Evolutionary conservation across 2,888 invertebrate species (phyloP), one percentile per base, ranked within the genome.

Genomic region (Epinotia brunnichana): DNA sequence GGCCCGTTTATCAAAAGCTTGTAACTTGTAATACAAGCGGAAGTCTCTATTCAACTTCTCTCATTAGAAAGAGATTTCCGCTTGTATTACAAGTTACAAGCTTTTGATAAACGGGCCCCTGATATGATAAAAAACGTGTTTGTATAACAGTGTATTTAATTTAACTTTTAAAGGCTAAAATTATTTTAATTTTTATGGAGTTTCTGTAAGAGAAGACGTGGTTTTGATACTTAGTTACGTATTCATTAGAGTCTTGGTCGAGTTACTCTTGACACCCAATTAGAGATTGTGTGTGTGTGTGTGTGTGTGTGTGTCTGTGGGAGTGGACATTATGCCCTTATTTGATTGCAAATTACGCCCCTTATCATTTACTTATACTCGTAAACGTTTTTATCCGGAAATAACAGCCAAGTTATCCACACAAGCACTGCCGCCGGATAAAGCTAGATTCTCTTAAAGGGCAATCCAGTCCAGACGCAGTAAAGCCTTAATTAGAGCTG

Each of bases 401-500:
- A 67, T 19, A 59, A 17, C 3, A 21, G 41, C 11, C 39, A 66
- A 21, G 41, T 24, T 17, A 11, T 64, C 51, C 11, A 64, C 19
- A 7, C 54, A 56, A 11, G 39, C n/a, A 21, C n/a, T 41, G 19
- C 39, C 66, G 54, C 66, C 66, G 44, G 62, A 54, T 62, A 70
- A 56, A 54, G 62, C 54, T 62, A 70, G 62, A 48, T 57, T 41
- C 24, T 57, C 13, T 35, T 53, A 57, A 59, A 59, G 51, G 39
- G 19, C 57, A 73, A 62, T 68, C 56, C 39, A 63, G 57, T 63
- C 63, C 57, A 63, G 57, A 63, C 19, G 68, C 19, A 63, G 74
- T 69, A 61, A 57, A 66, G 62, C 72, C 64, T 74, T 75, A 73
- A 75, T 75, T 70, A 73, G 59, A 54, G 62, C 69, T 41, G 15